phyloP scores from a whole-genome alignment of 1,140 invertebrate species.

The Brachionus angularis region DNA sequence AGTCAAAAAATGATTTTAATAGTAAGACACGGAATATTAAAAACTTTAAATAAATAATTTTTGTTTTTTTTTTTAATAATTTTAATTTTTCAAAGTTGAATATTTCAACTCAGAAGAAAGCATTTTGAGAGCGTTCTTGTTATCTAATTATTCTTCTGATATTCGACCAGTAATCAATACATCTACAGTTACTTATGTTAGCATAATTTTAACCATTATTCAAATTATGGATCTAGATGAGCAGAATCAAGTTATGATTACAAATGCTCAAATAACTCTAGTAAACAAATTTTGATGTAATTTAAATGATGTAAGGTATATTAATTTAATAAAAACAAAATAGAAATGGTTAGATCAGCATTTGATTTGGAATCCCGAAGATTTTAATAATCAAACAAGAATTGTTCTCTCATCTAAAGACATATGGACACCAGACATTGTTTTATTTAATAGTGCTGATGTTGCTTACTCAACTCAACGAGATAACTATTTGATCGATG shows the following conservation, averaged over 20 bases:
- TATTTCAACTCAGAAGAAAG: constrained; percentile 33
- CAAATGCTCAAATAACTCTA: constrained; percentile 34
- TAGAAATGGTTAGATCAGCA: constrained; percentile 41
- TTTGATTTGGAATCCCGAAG: constrained; percentile 23
- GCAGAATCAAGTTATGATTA: constrained; percentile 44
- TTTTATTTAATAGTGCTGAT: constrained; percentile 42
- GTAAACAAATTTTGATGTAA: background rate
- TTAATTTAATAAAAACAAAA: background rate
- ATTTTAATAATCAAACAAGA: constrained; percentile 38
- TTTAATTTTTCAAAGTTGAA: background rate
- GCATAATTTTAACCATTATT: constrained; percentile 35
- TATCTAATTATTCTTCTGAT: constrained; percentile 13
- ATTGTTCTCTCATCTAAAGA: constrained; percentile 34
- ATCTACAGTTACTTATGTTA: constrained; percentile 10
- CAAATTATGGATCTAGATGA: constrained; percentile 44
- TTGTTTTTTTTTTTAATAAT: background rate
- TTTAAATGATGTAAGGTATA: background rate
- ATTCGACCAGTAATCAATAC: constrained; percentile 34
- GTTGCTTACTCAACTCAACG: constrained; percentile 40
- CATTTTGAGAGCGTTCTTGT: background rate
- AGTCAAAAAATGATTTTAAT: background rate
- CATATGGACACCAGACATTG: constrained; percentile 44
- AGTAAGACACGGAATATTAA: no score
- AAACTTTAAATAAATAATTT: background rate
- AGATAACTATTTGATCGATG: constrained; percentile 41